phyloP scores from a whole-genome alignment of 2,797 vertebrate genomes.

The Holocentrus rufus region DNA sequence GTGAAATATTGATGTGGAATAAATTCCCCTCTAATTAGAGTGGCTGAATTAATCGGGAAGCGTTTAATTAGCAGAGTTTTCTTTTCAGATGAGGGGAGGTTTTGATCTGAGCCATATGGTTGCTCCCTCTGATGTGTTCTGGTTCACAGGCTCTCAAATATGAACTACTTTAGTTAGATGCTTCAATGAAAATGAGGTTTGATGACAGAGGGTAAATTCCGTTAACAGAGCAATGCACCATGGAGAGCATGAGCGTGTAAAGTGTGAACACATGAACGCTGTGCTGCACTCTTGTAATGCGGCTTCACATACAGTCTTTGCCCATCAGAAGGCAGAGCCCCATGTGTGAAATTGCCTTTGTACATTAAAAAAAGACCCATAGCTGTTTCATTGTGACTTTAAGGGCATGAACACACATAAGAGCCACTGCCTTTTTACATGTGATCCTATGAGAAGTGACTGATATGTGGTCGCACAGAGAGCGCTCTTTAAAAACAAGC shows the following conservation, averaged over 20 bases:
- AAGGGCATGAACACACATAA: too few relatives aligned
- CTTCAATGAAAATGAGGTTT: slow-evolving; percentile 42
- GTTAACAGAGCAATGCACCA: not conserved
- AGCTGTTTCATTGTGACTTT: too few relatives aligned
- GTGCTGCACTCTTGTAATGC: not conserved
- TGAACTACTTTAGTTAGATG: slow-evolving; percentile 58
- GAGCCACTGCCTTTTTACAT: too few relatives aligned
- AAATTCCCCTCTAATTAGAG: slow-evolving; percentile 81
- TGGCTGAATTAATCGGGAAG: slow-evolving; percentile 79
- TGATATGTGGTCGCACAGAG: too few relatives aligned
- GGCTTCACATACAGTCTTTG: not conserved
- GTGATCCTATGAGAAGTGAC: too few relatives aligned
- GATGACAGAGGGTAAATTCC: slow-evolving; percentile 37
- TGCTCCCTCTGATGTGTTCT: slow-evolving; percentile 61
- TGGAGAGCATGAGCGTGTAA: not conserved
- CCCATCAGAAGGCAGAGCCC: not conserved
- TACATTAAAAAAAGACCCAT: not conserved
- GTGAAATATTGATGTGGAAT: slow-evolving; percentile 80
- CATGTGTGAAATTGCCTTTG: not conserved
- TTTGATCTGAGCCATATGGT: slow-evolving; percentile 77
- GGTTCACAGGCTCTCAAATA: slow-evolving; percentile 67
- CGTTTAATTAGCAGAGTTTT: slow-evolving; percentile 79
- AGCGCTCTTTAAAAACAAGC: too few relatives aligned
- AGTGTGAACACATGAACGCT: not conserved
- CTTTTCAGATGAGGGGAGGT: slow-evolving; percentile 69